Conservation (phyloP, 2,888 invertebrate genomes). For the Fabriciana adippe region DNA sequence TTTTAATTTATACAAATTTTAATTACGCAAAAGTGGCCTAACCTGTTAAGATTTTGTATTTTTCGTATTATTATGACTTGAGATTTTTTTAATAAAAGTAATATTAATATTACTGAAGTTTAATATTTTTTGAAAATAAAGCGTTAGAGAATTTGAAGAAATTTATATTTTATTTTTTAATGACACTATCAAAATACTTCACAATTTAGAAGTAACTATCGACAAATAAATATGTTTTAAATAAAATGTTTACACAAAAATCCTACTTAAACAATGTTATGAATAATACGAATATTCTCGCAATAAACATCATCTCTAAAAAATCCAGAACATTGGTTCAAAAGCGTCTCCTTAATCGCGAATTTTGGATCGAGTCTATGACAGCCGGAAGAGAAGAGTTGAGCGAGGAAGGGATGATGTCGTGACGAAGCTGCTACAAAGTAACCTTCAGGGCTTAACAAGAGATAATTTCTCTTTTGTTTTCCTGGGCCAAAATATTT, state of each 20-base stretch:
- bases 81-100: too few species aligned
- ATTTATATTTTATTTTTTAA: too few species aligned
- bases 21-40: too few species aligned
- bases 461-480: constrained; percentile 46
- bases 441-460: constrained; percentile 60
- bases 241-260: constrained; percentile 14
- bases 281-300: constrained; percentile 63
- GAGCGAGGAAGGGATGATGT: constrained; percentile 62
- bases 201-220: constrained; percentile 30
- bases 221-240: constrained; percentile 20
- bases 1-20: too few species aligned
- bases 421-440: constrained; percentile 62
- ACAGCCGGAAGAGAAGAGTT: constrained; percentile 55
- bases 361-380: constrained; percentile 56
- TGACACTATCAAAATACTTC: background rate
- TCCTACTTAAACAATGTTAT: constrained; percentile 42
- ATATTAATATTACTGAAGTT: too few species aligned
- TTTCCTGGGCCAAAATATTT: constrained; percentile 20
- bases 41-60: too few species aligned
- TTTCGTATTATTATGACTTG: too few species aligned
- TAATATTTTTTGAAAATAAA: too few species aligned
- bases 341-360: constrained; percentile 58
- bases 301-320: constrained; percentile 59
- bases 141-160: too few species aligned
- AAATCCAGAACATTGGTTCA: constrained; percentile 58